phyloP scores from a whole-genome alignment of 2,113 vertebrate genomes.

The Etheostoma cragini region DNA sequence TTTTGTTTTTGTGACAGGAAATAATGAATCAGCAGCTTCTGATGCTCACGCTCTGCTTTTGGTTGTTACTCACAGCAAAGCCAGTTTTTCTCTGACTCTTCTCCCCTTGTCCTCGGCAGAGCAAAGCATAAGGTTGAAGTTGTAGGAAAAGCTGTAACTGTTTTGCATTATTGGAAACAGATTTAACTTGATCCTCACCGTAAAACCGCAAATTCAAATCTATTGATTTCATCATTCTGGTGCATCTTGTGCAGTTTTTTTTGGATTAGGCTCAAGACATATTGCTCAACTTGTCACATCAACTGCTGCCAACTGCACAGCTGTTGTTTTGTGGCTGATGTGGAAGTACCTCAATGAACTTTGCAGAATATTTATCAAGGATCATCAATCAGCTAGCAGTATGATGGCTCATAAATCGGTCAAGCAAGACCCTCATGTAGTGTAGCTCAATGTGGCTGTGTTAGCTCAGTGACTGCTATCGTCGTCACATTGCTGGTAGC shows the following conservation, averaged over 20 bases:
- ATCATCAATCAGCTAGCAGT: neutral
- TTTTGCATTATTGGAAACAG: constrained; percentile 6
- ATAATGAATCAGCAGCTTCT: constrained; percentile 22
- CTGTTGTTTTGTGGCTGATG: constrained; percentile 29
- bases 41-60: constrained; percentile 16
- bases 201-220: neutral
- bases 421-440: neutral
- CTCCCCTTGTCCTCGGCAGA: constrained; percentile 34
- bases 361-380: neutral
- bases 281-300: neutral
- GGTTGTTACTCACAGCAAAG: constrained; percentile 27
- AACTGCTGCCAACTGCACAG: constrained; percentile 28
- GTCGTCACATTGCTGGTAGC: neutral
- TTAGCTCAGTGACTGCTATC: constrained; percentile 9
- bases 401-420: constrained; percentile 54
- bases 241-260: neutral
- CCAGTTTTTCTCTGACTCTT: constrained; percentile 23
- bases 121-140: constrained; percentile 38
- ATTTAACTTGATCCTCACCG: constrained; percentile 10
- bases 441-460: constrained; percentile 32
- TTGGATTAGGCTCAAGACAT: constrained; percentile 8
- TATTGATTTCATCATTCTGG: neutral
- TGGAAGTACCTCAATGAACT: constrained; percentile 19
- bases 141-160: constrained; percentile 26
- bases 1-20: constrained; percentile 25